Evolutionary conservation across 2,888 invertebrate species (phyloP), one percentile per base, ranked within the genome.

Genomic region (Nebria salina): DNA sequence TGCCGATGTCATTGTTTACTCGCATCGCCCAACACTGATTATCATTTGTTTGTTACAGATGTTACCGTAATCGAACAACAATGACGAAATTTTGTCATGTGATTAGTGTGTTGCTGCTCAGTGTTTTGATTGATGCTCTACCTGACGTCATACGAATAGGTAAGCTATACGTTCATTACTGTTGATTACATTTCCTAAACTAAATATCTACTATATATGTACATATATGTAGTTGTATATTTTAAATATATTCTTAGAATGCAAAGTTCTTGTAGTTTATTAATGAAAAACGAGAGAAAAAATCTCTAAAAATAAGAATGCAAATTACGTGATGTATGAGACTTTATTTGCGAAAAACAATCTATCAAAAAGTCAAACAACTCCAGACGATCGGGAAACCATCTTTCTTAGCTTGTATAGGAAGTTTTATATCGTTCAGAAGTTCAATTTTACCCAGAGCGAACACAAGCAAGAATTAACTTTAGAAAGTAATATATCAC

Each of bases 121-220:
- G 80, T 8, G 54, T 66, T 70, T 13, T 66, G 75, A 79, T 75
- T 70, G 75, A 79, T 84, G 87, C 88, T 83, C 87, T 90, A 84
- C 90, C 90, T 83, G 90, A 91, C 85, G 88, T 90, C 84, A 91
- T 91, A 86, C 88, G 90, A 85, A 90, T 91, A 87, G 90, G 90
- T 90, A 86, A 90, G 89, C 86, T 25, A 9, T 5, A 41, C 1
- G 15, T 66, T 13, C 25, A 20, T 20, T 20, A 20, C 20, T 1
- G 20, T 20, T 20, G 20, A 20, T 20, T 20, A 20, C 20, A 20
- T 20, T 20, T 20, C 20, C 20, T 20, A 20, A 43, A 8, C 6
- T 43, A 43, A 8, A 43, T 43, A 0, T 43, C 6, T 43, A 43
- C 43, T 0, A 43, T 43, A 43, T 43, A 43, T 43, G 43, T 8